phyloP scores from a whole-genome alignment of 2,888 invertebrate species.

The Ametastegia equiseti region DNA sequence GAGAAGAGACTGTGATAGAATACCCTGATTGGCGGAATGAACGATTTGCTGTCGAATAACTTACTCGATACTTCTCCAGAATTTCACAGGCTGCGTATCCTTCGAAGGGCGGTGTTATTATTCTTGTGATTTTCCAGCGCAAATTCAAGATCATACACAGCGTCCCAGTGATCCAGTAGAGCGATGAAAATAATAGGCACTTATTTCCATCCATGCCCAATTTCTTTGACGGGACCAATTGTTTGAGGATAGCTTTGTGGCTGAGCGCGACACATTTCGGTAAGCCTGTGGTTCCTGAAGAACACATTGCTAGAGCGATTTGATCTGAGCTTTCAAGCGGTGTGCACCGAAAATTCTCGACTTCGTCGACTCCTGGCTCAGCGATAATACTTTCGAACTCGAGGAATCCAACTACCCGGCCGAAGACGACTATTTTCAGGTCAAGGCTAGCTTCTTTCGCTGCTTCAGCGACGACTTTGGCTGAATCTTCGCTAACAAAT shows the following conservation, averaged over 20 bases:
- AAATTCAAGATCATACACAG: conserved; percentile 56
- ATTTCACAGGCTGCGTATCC: conserved; percentile 61
- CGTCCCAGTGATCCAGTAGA: conserved; percentile 68
- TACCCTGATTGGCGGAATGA: neutral
- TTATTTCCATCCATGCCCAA: conserved; percentile 18
- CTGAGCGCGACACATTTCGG: conserved; percentile 65
- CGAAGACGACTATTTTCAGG: conserved; percentile 51
- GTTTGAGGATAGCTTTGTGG: conserved; percentile 57
- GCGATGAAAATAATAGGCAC: conserved; percentile 50
- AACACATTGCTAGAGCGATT: conserved; percentile 64
- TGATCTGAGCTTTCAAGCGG: conserved; percentile 50
- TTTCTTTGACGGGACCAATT: neutral
- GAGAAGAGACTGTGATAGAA: neutral
- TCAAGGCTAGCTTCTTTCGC: conserved; percentile 49
- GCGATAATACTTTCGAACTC: conserved; percentile 15
- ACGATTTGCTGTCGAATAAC: neutral
- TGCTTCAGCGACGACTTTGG: conserved; percentile 30
- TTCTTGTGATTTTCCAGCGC: conserved; percentile 46
- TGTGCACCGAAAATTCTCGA: conserved; percentile 17
- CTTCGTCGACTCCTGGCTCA: neutral
- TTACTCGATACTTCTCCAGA: conserved; percentile 68
- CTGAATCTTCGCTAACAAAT: conserved; percentile 52
- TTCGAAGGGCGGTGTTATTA: conserved; percentile 50
- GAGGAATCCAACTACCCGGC: neutral
- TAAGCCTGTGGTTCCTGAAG: conserved; percentile 64